phyloP scores from a whole-genome alignment of 2,797 vertebrate genomes.

The Anniella stebbinsi region DNA sequence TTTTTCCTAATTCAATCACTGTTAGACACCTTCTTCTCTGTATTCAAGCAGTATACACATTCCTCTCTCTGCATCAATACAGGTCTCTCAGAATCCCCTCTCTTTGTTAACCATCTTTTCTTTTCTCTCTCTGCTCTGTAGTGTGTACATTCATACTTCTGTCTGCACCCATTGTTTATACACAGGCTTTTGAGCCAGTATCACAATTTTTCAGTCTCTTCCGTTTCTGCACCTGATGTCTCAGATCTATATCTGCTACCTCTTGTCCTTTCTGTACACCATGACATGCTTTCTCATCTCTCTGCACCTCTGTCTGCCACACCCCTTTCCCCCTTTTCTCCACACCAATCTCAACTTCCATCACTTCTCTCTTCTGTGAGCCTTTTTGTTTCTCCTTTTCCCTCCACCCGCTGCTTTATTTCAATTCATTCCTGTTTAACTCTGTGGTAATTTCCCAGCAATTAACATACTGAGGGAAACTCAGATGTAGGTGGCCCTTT shows the following conservation, averaged over 20 bases:
- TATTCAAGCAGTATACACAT: background rate
- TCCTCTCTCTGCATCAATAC: background rate
- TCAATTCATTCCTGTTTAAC: background rate
- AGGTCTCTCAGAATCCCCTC: background rate
- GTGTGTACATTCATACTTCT: background rate
- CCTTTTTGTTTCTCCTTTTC: background rate
- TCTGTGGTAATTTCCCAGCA: background rate
- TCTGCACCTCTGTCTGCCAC: background rate
- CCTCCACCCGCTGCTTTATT: background rate
- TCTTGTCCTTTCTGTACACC: background rate
- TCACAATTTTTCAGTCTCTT: background rate
- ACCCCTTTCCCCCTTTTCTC: background rate
- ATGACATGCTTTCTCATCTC: background rate
- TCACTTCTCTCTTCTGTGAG: rapidly evolving
- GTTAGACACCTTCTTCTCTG: background rate
- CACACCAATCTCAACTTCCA: background rate
- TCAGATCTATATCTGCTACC: background rate
- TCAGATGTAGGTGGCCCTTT: background rate
- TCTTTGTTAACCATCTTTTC: background rate
- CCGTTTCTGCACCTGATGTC: background rate
- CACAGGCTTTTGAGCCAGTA: background rate
- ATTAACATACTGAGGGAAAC: background rate
- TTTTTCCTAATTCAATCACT: background rate
- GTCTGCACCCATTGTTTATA: background rate
- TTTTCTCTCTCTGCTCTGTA: background rate